Percentiles rank a stretch among this genome's conserved stretches.
Evolutionary conservation across 2,113 vertebrate species (phyloP).

Genomic region (Chaetodon trifascialis): DNA sequence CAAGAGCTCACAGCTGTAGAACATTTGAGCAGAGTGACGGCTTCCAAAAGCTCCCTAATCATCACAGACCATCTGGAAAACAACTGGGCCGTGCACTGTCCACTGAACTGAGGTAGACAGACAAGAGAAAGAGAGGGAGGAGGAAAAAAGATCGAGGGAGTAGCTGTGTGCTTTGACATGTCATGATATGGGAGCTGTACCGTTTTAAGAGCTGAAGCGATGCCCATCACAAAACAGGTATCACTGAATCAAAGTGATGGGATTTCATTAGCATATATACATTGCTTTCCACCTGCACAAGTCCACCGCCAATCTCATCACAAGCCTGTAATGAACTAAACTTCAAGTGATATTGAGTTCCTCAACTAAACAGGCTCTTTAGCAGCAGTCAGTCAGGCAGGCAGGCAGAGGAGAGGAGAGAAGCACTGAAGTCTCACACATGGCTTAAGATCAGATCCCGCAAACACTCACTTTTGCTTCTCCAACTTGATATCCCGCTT

Average conservation of each 20-base stretch:
- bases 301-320: neutral
- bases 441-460: constrained; percentile 8
- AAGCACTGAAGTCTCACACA: neutral
- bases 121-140: constrained; percentile 40
- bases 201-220: constrained; percentile 54
- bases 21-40: constrained; percentile 66
- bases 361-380: neutral
- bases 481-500: neutral
- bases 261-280: constrained; percentile 23
- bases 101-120: constrained; percentile 48
- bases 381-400: neutral
- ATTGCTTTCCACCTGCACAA: neutral
- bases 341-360: constrained; percentile 8
- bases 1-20: constrained; percentile 70
- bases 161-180: constrained; percentile 5
- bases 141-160: constrained; percentile 31
- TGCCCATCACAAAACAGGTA: constrained; percentile 34
- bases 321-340: neutral
- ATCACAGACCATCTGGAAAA: constrained; percentile 76
- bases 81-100: constrained; percentile 69
- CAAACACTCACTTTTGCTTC: constrained; percentile 9
- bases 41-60: constrained; percentile 77
- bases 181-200: constrained; percentile 41
- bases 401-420: constrained; percentile 19
- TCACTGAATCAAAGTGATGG: neutral